These are phyloP conservation scores for Podarcis lilfordi DNA, from an alignment of 2,797 vertebrate genomes.

Conservation along the genomic window DNA sequence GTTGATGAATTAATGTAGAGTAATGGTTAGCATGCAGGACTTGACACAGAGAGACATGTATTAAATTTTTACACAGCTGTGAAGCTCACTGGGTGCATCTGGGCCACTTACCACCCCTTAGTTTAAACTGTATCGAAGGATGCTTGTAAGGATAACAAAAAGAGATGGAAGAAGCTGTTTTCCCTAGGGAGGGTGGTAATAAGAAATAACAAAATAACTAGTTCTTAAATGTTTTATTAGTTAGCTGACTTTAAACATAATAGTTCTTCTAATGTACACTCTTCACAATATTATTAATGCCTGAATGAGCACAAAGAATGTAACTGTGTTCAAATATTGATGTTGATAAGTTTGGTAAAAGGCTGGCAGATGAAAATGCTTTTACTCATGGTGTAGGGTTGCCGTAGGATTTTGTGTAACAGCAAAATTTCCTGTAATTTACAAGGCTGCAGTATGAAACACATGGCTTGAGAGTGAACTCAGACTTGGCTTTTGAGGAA, in stretches of 20 bases:
- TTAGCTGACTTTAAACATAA: not conserved
- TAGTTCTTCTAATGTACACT: too few species aligned
- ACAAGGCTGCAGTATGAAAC: not conserved
- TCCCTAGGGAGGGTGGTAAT: not conserved
- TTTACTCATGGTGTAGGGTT: not conserved
- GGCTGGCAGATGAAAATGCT: not conserved
- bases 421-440: not conserved
- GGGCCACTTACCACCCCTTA: not conserved
- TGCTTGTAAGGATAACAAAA: not conserved
- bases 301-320: not conserved
- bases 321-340: not conserved
- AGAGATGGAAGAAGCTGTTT: not conserved
- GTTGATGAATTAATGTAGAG: not conserved
- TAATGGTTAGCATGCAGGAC: not conserved
- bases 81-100: not conserved
- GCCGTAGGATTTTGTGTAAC: not conserved
- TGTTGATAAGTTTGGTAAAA: not conserved
- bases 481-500: not conserved
- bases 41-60: too few species aligned
- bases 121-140: not conserved
- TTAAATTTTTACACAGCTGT: not conserved
- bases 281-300: not conserved
- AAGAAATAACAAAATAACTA: not conserved
- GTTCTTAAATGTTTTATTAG: not conserved
- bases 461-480: not conserved